Evolutionary conservation across 2,888 invertebrate species (phyloP), one percentile per base, ranked within the genome.

Genomic region (Ganaspis brasiliensis): DNA sequence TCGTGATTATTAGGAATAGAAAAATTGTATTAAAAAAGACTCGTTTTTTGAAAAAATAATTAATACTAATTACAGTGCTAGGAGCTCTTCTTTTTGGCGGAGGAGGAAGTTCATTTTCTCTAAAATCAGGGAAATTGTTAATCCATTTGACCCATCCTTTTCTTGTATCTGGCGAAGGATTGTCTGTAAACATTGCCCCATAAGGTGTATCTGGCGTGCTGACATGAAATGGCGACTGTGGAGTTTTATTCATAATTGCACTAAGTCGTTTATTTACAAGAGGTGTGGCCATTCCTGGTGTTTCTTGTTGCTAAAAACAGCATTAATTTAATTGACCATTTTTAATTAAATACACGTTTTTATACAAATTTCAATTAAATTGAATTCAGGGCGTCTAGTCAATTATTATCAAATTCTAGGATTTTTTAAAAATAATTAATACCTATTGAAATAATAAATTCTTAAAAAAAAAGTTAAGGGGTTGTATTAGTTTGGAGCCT

Each of bases 161-260:
- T 75, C 92, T 90, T 2, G 93, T 91, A 9, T 89, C 87, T 0
- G 93, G 92, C 0, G 93, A 92, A 2, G 94, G 93, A 88, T 93
- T 91, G 0, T 92, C 89, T 35, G 88, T 88, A 52, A 93, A 91
- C 74, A 92, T 89, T 45, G 91, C 91, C 1, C 94, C 94, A 75
- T 93, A 92, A 0, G 94, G 94, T 9, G 93, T 93, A 1, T 93
- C 93, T 0, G 94, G 94, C 0, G 94, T 94, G 14, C 92, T 89
- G 2, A 93, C 88, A 67, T 92, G 90, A 79, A 90, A 90, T 12
- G 92, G 93, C 24, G 91, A 89, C 75, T 87, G 80, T 5, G 92
- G 92, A 14, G 92, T 91, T 55, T 78, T 84, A 37, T 83, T 84
- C 80, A 78, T 84, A 8, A 87, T 78, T 10, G 85, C 76, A 74